A percentile compares a stretch with the other conserved stretches of the same genome.
Conservation (phyloP, 2,797 vertebrate species). For the Microcaecilia unicolor region DNA sequence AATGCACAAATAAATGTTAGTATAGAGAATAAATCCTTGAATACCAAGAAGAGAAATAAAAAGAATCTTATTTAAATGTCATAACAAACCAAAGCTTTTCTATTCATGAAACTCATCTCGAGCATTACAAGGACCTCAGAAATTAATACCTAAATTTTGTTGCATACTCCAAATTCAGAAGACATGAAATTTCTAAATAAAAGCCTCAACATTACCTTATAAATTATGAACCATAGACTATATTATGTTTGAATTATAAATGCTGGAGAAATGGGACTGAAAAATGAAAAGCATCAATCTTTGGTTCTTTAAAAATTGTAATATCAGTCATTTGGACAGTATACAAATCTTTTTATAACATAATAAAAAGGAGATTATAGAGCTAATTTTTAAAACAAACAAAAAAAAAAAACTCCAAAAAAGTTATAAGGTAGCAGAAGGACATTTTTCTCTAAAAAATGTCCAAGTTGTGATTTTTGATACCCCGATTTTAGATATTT, state of each 20-base stretch:
- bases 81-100: conserved; percentile 34
- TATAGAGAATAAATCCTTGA: too few species aligned
- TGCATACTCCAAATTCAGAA: conserved; percentile 54
- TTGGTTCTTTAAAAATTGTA: conserved; percentile 47
- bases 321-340: conserved; percentile 45
- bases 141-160: conserved; percentile 48
- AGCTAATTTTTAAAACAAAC: too few species aligned
- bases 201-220: conserved; percentile 56
- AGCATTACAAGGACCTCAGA: conserved; percentile 29
- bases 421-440: too few species aligned
- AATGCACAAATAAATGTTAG: too few species aligned
- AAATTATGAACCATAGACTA: conserved; percentile 56
- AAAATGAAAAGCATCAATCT: conserved; percentile 57
- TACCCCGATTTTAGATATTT: too few species aligned
- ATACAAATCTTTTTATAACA: conserved; percentile 65
- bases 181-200: conserved; percentile 53
- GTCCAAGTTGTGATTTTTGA: too few species aligned
- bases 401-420: too few species aligned
- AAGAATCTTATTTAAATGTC: too few species aligned
- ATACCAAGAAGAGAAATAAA: too few species aligned
- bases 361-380: too few species aligned
- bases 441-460: too few species aligned
- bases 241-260: conserved; percentile 56
- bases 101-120: conserved; percentile 29
- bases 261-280: conserved; percentile 40